These are phyloP conservation scores for Novumbra hubbsi DNA, from an alignment of 2,797 vertebrate species.

Conservation along the genomic window DNA sequence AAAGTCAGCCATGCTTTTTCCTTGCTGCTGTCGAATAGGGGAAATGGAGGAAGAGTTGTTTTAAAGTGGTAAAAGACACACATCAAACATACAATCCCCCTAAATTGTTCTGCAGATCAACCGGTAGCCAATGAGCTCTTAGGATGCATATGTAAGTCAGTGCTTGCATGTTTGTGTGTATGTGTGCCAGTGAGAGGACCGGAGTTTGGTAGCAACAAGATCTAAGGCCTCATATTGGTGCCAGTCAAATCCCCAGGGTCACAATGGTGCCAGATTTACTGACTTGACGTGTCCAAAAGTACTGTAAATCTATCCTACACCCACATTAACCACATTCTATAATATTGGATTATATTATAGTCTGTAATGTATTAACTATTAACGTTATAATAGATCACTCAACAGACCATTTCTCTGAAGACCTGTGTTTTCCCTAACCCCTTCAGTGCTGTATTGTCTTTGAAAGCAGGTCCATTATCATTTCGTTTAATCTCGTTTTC, in stretches of 20 bases:
- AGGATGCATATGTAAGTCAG: neutral
- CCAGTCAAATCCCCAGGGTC: constrained; percentile 49
- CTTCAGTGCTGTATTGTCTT: no score
- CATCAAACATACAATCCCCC: constrained; percentile 26
- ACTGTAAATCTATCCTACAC: no score
- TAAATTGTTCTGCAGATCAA: constrained; percentile 23
- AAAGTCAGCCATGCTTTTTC: constrained; percentile 74
- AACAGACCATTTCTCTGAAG: no score
- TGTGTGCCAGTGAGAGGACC: constrained; percentile 23
- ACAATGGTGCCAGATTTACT: constrained; percentile 37
- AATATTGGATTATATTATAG: no score
- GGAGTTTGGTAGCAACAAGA: constrained; percentile 53
- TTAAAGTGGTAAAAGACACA: constrained; percentile 50
- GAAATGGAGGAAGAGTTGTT: constrained; percentile 15
- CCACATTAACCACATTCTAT: no score
- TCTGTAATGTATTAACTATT: no score
- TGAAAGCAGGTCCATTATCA: no score
- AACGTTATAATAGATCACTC: no score
- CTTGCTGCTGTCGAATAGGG: constrained; percentile 46
- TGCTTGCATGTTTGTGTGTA: constrained; percentile 14
- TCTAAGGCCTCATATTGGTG: constrained; percentile 50
- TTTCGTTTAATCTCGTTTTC: no score
- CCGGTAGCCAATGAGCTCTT: neutral
- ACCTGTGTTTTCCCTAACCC: no score
- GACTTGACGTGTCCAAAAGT: constrained; percentile 29